Evolutionary conservation across 2,888 invertebrate species (phyloP), one percentile per base, ranked within the genome.

Genomic region (Protodeltote pygarga): DNA sequence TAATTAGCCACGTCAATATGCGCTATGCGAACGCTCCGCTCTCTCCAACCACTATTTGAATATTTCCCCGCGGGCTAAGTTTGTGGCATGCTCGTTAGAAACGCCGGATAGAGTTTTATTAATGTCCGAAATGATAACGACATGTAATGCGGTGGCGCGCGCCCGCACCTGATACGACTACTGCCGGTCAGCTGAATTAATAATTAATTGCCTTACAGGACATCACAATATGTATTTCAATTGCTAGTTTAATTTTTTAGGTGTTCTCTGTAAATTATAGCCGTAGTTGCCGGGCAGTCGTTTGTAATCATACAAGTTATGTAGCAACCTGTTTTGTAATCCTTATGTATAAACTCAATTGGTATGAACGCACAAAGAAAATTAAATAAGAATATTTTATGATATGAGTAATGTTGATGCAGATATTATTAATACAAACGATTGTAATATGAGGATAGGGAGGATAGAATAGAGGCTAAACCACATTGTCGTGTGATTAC

Each of bases 41-140:
- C 39, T 60, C 68, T 69, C 63, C 65, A 52, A 57, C 55, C 66
- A 64, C 68, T 69, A 80, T 83, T 81, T 77, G 75, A 83, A 85
- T 83, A 83, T 81, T 78, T 81, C 79, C 80, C 77, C 53, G 57
- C 61, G 77, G 76, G 58, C 67, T 19, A 84, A 83, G 77, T 87
- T 85, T 76, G 78, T 66, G 72, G 75, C 60, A 57, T 60, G 67
- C 75, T 80, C 72, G 77, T 79, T 81, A 79, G 71, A 80, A 79
- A 72, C 67, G 63, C 66, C 55, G 75, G 75, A 77, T 79, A 80
- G 76, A 84, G 81, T 87, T 85, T 85, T 87, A 85, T 83, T 84
- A 83, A 85, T 86, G 81, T 82, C 79, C 77, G 74, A 85, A 87
- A 86, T 85, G 77, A 85, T 86, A 86, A 86, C 80, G 83, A 85